phyloP scores from a whole-genome alignment of 2,113 vertebrate genomes.

The Calidris pygmaea region DNA sequence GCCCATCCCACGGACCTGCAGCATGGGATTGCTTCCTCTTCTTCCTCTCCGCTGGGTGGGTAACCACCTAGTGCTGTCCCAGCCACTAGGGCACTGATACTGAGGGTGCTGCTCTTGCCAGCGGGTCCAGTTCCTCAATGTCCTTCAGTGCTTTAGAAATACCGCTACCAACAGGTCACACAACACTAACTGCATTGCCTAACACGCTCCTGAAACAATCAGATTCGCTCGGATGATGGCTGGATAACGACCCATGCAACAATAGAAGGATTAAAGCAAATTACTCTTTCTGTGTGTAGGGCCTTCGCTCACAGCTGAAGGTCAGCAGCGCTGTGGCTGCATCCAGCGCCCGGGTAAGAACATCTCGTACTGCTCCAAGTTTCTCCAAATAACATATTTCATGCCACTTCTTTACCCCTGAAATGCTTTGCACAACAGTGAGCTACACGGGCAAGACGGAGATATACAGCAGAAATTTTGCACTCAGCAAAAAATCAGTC shows the following conservation, averaged over 20 bases:
- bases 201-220: neutral
- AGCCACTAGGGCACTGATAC: neutral
- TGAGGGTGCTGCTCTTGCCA: neutral
- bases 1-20: accelerated
- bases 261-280: neutral
- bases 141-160: neutral
- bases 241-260: neutral
- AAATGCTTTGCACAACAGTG: constrained; percentile 30
- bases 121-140: neutral
- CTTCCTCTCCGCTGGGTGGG: neutral
- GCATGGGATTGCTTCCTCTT: neutral
- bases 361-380: neutral
- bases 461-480: neutral
- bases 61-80: neutral
- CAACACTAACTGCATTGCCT: accelerated
- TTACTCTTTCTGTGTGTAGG: neutral
- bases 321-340: neutral
- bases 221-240: accelerated
- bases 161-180: neutral
- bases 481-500: constrained; percentile 43
- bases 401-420: neutral
- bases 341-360: neutral
- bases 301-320: neutral
- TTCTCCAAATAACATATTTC: neutral
- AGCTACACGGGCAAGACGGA: neutral